phyloP scores from a whole-genome alignment of 2,113 vertebrate genomes.

The Brienomyrus longianalis region DNA sequence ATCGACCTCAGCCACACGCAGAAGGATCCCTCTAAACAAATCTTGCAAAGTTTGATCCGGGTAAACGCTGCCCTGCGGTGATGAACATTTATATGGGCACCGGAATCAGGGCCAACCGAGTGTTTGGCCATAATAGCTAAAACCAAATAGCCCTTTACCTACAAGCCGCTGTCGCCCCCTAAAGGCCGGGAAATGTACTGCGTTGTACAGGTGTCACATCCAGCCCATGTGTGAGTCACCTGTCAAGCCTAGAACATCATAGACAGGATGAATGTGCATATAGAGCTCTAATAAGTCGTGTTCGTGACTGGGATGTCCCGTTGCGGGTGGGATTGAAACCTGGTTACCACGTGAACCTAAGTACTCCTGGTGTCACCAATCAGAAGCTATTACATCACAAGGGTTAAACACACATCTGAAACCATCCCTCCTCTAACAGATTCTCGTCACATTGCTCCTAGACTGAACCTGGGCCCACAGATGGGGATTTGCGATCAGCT shows the following conservation, averaged over 20 bases:
- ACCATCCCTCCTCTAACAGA: neutral
- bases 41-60: neutral
- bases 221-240: neutral
- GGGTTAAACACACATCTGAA: neutral
- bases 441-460: neutral
- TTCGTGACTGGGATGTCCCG: neutral
- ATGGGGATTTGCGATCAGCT: no score
- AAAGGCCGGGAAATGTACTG: neutral
- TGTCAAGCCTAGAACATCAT: neutral
- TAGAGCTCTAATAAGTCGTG: neutral
- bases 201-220: neutral
- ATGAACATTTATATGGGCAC: neutral
- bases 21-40: neutral
- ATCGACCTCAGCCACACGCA: neutral
- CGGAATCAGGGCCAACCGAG: neutral
- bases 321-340: neutral
- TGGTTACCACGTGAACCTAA: neutral
- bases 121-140: neutral
- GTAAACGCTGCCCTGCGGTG: neutral
- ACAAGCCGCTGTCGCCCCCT: neutral
- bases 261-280: neutral
- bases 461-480: neutral
- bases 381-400: neutral
- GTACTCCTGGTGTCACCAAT: neutral
- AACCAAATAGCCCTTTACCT: neutral